Evolutionary conservation across 1,140 invertebrate genomes (phyloP).

Genomic region (Cotesia typhae): DNA sequence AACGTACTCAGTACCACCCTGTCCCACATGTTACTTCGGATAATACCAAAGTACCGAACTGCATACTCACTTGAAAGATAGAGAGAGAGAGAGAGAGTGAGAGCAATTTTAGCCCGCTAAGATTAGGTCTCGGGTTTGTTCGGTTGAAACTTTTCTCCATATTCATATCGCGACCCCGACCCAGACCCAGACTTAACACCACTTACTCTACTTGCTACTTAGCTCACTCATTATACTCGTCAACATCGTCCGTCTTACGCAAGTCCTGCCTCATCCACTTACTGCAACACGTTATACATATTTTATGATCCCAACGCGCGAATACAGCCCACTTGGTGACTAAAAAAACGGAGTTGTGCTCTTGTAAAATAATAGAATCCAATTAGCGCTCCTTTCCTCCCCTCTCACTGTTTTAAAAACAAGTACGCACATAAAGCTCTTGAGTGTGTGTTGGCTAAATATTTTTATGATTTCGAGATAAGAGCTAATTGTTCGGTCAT

Average conservation of each 20-base stretch:
- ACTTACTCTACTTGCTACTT: too few species aligned
- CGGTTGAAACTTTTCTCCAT: too few species aligned
- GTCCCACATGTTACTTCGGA: conserved; percentile 18
- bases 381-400: conserved; percentile 38
- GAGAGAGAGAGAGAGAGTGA: too few species aligned
- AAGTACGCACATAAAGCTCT: neutral
- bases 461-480: conserved; percentile 40
- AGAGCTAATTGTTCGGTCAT: conserved; percentile 61
- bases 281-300: conserved; percentile 9
- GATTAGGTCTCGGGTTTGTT: too few species aligned
- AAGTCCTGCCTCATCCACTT: too few species aligned
- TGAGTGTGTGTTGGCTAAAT: conserved; percentile 54
- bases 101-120: too few species aligned
- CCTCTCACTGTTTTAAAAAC: neutral
- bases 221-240: too few species aligned
- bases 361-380: conserved; percentile 54
- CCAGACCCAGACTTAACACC: too few species aligned
- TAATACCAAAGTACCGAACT: neutral
- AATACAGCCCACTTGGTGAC: neutral
- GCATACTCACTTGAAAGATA: too few species aligned
- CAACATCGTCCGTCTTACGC: too few species aligned
- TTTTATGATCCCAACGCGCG: conserved; percentile 12
- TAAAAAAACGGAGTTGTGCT: neutral
- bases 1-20: conserved; percentile 21
- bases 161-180: too few species aligned